Evolutionary conservation across 2,888 invertebrate species (phyloP).

Genomic region (Bruchidius siliquastri): DNA sequence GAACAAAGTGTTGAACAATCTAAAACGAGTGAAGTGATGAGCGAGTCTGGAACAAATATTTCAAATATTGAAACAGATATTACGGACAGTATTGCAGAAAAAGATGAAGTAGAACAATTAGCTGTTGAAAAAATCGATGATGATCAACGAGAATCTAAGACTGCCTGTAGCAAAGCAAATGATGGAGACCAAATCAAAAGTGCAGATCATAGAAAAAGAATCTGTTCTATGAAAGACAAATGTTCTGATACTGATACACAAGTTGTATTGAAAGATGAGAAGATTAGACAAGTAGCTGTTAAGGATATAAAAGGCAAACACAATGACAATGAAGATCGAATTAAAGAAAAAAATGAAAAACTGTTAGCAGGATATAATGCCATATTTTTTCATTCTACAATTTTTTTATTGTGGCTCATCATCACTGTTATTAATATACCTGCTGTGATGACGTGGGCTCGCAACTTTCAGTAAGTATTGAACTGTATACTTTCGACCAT

Average conservation of each 20-base stretch:
- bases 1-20: not conserved
- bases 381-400: constrained; percentile 68
- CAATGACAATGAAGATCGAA: not conserved
- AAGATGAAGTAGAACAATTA: not conserved
- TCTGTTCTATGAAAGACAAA: not conserved
- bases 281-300: not conserved
- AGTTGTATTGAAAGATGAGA: not conserved
- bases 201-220: not conserved
- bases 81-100: not conserved
- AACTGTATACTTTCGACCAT: not conserved
- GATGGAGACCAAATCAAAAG: not conserved
- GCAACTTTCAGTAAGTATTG: constrained; percentile 67
- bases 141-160: constrained; percentile 3
- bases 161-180: constrained; percentile 1
- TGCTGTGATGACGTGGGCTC: constrained; percentile 72
- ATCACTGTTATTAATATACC: constrained; percentile 67
- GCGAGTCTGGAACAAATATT: not conserved
- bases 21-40: not conserved
- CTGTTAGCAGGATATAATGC: constrained; percentile 23
- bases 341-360: constrained; percentile 4
- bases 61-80: constrained; percentile 1
- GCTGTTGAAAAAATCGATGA: constrained; percentile 4
- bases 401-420: constrained; percentile 65
- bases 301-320: constrained; percentile 6
- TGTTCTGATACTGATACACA: constrained; percentile 4